phyloP scores from a whole-genome alignment of 2,888 invertebrate species.

The Pandemis corylana region DNA sequence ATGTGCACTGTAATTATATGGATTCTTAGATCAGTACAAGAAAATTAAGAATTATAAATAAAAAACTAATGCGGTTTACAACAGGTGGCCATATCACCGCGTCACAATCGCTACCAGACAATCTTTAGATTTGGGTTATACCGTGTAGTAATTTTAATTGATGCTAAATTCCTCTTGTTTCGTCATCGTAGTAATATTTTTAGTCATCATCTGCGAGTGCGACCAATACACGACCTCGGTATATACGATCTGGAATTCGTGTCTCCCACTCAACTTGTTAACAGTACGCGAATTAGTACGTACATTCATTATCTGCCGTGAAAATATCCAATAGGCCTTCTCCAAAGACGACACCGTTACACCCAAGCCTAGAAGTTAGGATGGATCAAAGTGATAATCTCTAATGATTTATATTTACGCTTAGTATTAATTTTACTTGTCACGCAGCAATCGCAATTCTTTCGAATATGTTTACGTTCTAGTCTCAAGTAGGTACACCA shows the following conservation, averaged over 20 bases:
- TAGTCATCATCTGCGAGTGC: background rate
- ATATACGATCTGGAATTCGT: too few relatives aligned
- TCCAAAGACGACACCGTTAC: too few relatives aligned
- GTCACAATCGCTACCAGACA: background rate
- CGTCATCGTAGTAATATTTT: background rate
- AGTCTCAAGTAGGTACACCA: too few relatives aligned
- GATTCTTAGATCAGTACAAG: background rate
- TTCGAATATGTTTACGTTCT: too few relatives aligned
- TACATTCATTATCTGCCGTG: background rate
- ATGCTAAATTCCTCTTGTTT: constrained; percentile 1
- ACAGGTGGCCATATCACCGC: constrained; percentile 1
- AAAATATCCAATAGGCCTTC: too few relatives aligned
- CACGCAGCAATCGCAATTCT: too few relatives aligned
- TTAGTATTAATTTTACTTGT: too few relatives aligned
- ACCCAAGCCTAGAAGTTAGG: too few relatives aligned
- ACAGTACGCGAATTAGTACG: background rate
- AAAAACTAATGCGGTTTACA: background rate
- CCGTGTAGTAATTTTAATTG: constrained; percentile 3
- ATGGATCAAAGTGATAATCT: too few relatives aligned
- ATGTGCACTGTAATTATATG: too few relatives aligned
- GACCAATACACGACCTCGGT: background rate
- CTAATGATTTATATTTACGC: too few relatives aligned
- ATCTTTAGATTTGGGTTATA: constrained; percentile 6
- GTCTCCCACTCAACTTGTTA: too few relatives aligned
- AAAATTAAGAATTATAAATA: background rate